These are phyloP conservation scores for Heliconius charithonia DNA, from an alignment of 2,888 invertebrate genomes.

Conservation along the genomic window DNA sequence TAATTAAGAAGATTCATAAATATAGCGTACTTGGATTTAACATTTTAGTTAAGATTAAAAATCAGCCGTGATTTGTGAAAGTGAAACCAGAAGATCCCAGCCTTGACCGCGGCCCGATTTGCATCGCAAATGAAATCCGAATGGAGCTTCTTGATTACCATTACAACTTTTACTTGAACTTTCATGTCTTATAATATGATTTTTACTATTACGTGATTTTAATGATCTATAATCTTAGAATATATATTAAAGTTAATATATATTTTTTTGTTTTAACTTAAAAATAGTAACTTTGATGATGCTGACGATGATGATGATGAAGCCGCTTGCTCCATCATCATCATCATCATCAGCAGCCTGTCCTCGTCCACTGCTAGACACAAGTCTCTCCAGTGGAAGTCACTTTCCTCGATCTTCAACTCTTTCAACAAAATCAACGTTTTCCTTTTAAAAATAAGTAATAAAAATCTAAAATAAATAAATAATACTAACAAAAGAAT, in stretches of 20 bases:
- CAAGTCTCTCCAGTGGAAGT: too few relatives aligned
- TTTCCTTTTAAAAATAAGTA: too few relatives aligned
- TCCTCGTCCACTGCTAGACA: too few relatives aligned
- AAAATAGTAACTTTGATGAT: too few relatives aligned
- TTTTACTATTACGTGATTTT: constrained; percentile 47
- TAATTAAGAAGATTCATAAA: neutral
- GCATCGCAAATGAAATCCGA: constrained; percentile 62
- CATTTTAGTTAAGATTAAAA: constrained; percentile 26
- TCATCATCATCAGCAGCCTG: too few relatives aligned
- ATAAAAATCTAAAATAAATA: too few relatives aligned
- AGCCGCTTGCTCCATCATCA: too few relatives aligned
- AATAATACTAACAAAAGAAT: too few relatives aligned
- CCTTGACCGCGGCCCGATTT: constrained; percentile 61
- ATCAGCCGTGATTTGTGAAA: constrained; percentile 53
- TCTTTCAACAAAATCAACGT: too few relatives aligned
- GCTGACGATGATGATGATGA: too few relatives aligned
- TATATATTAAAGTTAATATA: neutral
- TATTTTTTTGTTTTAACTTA: too few relatives aligned
- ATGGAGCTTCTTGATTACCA: constrained; percentile 61
- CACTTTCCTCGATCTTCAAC: too few relatives aligned
- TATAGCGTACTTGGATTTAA: neutral
- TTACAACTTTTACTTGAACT: constrained; percentile 75
- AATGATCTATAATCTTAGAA: neutral
- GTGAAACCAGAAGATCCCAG: constrained; percentile 60
- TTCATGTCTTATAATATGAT: constrained; percentile 47